Evolutionary conservation across 30 jellyfish, hydroid and myxozoan species (phyloP), one percentile per base, ranked within the genome.

Genomic region (Chironex yamaguchii): DNA sequence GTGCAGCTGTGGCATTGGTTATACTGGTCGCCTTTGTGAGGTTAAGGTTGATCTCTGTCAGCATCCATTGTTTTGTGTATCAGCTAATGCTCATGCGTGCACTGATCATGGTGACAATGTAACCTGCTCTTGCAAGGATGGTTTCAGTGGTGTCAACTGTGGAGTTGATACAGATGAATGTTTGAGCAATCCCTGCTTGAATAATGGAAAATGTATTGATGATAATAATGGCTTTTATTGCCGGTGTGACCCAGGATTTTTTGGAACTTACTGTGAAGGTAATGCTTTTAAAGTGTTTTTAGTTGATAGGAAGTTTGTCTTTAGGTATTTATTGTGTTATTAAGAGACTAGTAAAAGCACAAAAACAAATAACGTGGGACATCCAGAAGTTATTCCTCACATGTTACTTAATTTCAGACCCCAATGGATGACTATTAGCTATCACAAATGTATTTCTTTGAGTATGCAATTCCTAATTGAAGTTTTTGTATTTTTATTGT

Each of bases 1-100:
- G 13, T 92, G 98, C 84, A 86, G 97, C 82, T 92, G 98, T 87
- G 98, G 98, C 26, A 86, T 79, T 50, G 98, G 97, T 3, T 93
- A 27, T 49, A 67, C 95, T 34, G 98, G 98, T 69, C 34, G 52
- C 23, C 68, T 52, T 12, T 93, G 98, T 69, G 97, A 93, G 34
- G 34, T 87, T n/a, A 82, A 93, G 36, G 49, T 93, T 4, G 84
- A 69, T 70, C 78, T 93, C 29, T 93, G 98, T 54, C 87, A 52
- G 49, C 71, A 62, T 76, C 30, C 91, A 25, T 23, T 88, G 54
- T 88, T 62, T 22, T 93, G 98, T 85, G 25, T 93, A 2, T 77
- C 50, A 14, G 86, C 75, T 14, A 76, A 76, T 76, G 90, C 96
- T 4, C 66, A 49, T n/a, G 86, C 94, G 1, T 93, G 98, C 81